Evolutionary conservation across 2,113 vertebrate genomes (phyloP), one percentile per base, ranked within the genome.

Genomic region (Mesoclemmys tuberculata): DNA sequence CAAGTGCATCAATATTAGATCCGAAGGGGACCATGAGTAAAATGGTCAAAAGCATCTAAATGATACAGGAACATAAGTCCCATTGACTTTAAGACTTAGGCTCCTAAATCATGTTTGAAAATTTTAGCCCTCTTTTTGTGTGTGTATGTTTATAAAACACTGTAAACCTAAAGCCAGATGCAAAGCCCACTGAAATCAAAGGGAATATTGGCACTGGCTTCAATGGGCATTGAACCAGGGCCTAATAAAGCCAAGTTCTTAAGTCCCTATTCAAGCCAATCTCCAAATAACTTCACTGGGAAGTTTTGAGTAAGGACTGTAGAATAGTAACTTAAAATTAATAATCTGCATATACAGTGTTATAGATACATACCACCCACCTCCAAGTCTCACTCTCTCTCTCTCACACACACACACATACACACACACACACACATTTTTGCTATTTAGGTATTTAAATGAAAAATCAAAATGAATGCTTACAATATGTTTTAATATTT

Each of bases 401-500:
- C 83, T 77, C 38, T 86, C 77, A 51, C 51, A 51, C 74, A 80
- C 10, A 82, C 90, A 35, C 10, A 80, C 8, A 41, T 38, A 46
- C 38, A 3, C 71, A 41, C 74, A 77, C 10, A 82, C 10, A 80
- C 8, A n/a, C 10, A 81, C 8, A n/a, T 2, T 38, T 8, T 83
- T 38, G 29, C 12, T 54, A 44, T 14, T 61, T 80, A 41, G 64
- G 49, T 85, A 80, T 93, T 95, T 88, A 89, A n/a, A 31, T n/a
- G 58, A 87, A 71, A 91, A 97, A 87, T 46, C 44, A 74, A 84
- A 95, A 41, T 74, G 52, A 87, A 91, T 55, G 54, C 82, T 97
- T 96, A 46, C 24, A 93, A 91, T 80, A 97, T 74, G 96, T 51
- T 71, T 91, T 85, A 80, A 12, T 90, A 61, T 96, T 87, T 96